Evolutionary conservation across 2,113 vertebrate genomes (phyloP), one percentile per base, ranked within the genome.

Genomic region (Percina caprodes): DNA sequence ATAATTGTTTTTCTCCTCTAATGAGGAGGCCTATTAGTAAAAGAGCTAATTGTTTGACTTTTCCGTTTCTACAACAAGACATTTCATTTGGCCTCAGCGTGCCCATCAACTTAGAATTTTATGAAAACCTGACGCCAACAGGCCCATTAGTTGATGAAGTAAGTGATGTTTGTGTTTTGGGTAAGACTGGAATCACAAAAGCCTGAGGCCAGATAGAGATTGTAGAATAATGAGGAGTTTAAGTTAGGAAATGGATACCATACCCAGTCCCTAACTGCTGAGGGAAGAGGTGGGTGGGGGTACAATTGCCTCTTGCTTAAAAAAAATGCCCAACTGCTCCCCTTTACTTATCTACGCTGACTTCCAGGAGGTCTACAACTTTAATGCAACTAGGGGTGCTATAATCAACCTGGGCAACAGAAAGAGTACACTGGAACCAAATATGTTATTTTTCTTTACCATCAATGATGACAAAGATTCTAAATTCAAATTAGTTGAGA

Each of bases 191-290:
- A 84, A 75, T 88, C 55, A 79, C 52, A 81, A 81, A 86, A 75
- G 66, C 83, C 76, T 26, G 46, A 45, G 65, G 84, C 75, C 60
- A 71, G 68, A 74, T 62, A 65, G 14, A 30, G 80, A 83, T 61
- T 33, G 62, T 24, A 58, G 51, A 91, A 73, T 90, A 89, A 89
- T 88, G 88, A 88, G 79, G 69, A 76, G 78, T 82, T 82, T 59
- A 75, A 85, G 55, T 63, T 74, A 72, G 86, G 73, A 91, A 90
- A 91, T 88, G 45, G 78, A 80, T 75, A 74, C 80, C 77, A 86
- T 76, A 42, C 79, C 71, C 79, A 74, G 69, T 68, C 59, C 46
- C 55, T 45, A 24, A 6, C 39, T 74, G 65, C 59, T 35, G 10
- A 1, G 8, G 74, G 71, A 23, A 54, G 33, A 0, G 52, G 35